Evolutionary conservation across 2,113 vertebrate species (phyloP), one percentile per base, ranked within the genome.

Genomic region (Heterotilapia buettikoferi): DNA sequence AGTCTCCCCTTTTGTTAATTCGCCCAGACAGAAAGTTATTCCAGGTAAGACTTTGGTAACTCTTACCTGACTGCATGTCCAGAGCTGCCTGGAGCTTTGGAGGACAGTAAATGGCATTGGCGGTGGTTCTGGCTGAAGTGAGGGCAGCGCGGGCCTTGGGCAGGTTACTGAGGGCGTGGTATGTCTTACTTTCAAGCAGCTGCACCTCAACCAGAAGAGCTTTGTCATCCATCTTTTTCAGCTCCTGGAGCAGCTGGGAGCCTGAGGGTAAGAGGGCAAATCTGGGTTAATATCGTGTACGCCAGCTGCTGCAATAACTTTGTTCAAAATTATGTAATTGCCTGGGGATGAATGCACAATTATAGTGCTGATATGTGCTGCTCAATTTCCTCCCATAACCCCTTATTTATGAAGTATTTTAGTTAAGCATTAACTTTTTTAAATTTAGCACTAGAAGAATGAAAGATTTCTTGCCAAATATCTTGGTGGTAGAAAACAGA

Each of bases 211-310:
- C 99, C 94, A 99, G 96, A 90, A 99, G 96, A n/a, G 98, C 98
- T 95, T 99, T 99, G 95, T 99, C 99, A 18, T 99, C 99, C 99
- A 99, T 99, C 97, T 99, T 99, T 92, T 99, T 99, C 92, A 99
- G 96, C 82, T 99, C 99, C 88, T 97, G 96, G 4, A 99, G 97
- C 90, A 99, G 95, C 95, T 99, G 98, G 84, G 99, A 97, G 61
- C 98, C 99, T 99, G 78, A 53, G 12, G 80, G 10, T 7, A 24
- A n/a, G 24, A 54, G 12, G 53, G 13, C 3, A 19, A 66, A 8
- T 1, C 1, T 13, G 26, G 40, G 43, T 52, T 18, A 47, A 84
- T 7, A 12, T 9, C 3, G 24, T 19, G 50, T 9, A 59, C 1
- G 1, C 73, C 16, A 83, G 8, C n/a, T 38, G 3, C 54, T 56